Percentiles rank a stretch among this genome's conserved stretches.
These are phyloP conservation scores for Oscheius myriophilus DNA, from an alignment of 2,888 invertebrate genomes.

Conservation along the genomic window DNA sequence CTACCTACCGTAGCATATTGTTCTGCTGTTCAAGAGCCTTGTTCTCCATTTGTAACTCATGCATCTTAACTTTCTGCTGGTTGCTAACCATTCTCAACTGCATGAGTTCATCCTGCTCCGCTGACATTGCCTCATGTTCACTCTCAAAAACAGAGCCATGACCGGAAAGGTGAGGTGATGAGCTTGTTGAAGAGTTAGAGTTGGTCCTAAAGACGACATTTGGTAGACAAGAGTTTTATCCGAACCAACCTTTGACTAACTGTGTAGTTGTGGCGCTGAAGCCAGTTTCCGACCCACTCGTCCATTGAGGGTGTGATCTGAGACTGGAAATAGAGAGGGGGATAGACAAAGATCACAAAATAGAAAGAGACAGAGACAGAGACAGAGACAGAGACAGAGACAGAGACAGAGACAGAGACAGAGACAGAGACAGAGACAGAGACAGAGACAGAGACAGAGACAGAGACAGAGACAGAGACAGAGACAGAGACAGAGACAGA, in stretches of 20 bases:
- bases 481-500: background rate
- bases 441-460: background rate
- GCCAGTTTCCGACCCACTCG: conserved; percentile 65
- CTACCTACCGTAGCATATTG: conserved; percentile 41
- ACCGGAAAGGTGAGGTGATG: background rate
- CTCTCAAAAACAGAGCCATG: conserved; percentile 11
- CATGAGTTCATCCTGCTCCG: conserved; percentile 50
- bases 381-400: background rate
- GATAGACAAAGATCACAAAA: no score
- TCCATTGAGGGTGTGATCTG: conserved; percentile 49
- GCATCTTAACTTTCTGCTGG: conserved; percentile 59
- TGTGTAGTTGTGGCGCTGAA: conserved; percentile 44
- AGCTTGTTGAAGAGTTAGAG: conserved; percentile 4
- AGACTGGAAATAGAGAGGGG: background rate
- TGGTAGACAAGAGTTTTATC: background rate
- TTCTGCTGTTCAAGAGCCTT: conserved; percentile 48
- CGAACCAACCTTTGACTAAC: background rate
- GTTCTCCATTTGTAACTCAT: conserved; percentile 51
- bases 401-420: background rate
- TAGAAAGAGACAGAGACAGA: background rate
- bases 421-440: no score
- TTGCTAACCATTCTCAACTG: conserved; percentile 58
- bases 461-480: no score
- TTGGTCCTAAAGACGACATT: background rate
- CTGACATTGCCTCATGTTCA: conserved; percentile 3